Evolutionary conservation across 2,888 invertebrate genomes (phyloP).

Genomic region (Drosophila eohydei): DNA sequence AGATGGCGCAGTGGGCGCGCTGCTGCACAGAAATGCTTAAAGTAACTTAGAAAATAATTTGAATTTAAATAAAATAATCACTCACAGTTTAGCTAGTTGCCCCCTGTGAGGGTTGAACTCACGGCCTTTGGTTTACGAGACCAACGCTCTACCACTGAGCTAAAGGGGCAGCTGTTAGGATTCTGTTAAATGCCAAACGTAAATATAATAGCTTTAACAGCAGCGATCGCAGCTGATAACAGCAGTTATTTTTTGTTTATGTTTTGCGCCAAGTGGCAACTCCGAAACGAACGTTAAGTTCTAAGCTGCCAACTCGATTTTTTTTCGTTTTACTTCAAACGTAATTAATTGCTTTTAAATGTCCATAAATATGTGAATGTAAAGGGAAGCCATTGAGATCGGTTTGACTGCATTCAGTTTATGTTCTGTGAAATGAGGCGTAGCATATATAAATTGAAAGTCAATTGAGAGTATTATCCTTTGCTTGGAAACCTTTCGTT

Average conservation of each 20-base stretch:
- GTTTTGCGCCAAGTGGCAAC: background rate
- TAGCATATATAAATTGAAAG: conserved; percentile 37
- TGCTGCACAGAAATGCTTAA: conserved; percentile 27
- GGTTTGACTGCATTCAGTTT: background rate
- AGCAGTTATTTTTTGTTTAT: background rate
- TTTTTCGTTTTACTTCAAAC: background rate
- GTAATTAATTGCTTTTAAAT: background rate
- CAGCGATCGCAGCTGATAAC: conserved; percentile 49
- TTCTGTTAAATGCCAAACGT: conserved; percentile 14
- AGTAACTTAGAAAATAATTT: conserved; percentile 11
- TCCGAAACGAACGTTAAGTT: background rate
- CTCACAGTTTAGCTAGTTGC: conserved; percentile 26
- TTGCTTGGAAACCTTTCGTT: conserved; percentile 12
- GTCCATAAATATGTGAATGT: background rate
- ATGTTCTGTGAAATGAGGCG: conserved; percentile 27
- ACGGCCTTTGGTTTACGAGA: conserved; percentile 77
- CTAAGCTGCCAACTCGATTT: conserved; percentile 2
- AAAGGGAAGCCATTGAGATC: background rate
- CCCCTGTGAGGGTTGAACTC: conserved; percentile 73
- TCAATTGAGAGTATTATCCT: conserved; percentile 37
- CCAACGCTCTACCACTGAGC: conserved; percentile 78
- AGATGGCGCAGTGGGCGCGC: conserved; percentile 39
- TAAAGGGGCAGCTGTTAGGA: conserved; percentile 56
- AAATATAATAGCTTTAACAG: conserved; percentile 1
- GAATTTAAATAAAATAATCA: conserved; percentile 22